Conservation (phyloP, 1,140 invertebrate genomes). For the Ruditapes philippinarum region DNA sequence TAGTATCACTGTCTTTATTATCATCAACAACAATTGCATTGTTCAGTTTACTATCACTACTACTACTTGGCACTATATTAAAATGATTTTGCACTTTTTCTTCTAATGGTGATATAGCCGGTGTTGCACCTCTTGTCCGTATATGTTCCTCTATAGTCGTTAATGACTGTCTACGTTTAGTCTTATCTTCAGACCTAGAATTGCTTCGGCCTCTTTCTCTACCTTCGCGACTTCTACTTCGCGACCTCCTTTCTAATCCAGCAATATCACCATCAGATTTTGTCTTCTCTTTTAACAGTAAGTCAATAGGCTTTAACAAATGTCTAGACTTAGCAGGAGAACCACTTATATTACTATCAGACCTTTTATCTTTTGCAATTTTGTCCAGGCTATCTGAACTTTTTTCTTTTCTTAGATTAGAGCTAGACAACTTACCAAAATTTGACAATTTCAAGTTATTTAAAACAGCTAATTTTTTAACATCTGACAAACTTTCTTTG, state of each 20-base stretch:
- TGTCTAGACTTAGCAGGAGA: slow-evolving; percentile 60
- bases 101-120: slow-evolving; percentile 47
- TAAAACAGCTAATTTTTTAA: slow-evolving; percentile 75
- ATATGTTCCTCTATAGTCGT: slow-evolving; percentile 67
- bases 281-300: slow-evolving; percentile 51
- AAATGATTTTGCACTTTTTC: slow-evolving; percentile 40
- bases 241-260: slow-evolving; percentile 17
- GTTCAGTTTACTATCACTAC: slow-evolving; percentile 7
- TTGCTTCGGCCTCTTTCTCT: slow-evolving; percentile 46
- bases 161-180: slow-evolving; percentile 63
- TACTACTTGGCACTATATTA: slow-evolving; percentile 11
- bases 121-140: slow-evolving; percentile 46
- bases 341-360: slow-evolving; percentile 29
- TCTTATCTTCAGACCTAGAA: slow-evolving; percentile 58
- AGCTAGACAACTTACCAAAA: slow-evolving; percentile 62
- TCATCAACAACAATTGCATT: slow-evolving; percentile 30
- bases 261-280: slow-evolving; percentile 69
- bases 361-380: slow-evolving; percentile 55
- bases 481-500: slow-evolving; percentile 75
- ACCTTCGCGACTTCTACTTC: slow-evolving; percentile 33
- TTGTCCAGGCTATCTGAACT: slow-evolving; percentile 65
- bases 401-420: slow-evolving; percentile 47
- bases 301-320: slow-evolving; percentile 69
- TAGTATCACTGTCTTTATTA: slow-evolving; percentile 44
- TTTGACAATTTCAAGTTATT: slow-evolving; percentile 67